Evolutionary conservation across 2,888 invertebrate genomes (phyloP), one percentile per base, ranked within the genome.

Genomic region (Pseudococcus jackbeardsleyi): DNA sequence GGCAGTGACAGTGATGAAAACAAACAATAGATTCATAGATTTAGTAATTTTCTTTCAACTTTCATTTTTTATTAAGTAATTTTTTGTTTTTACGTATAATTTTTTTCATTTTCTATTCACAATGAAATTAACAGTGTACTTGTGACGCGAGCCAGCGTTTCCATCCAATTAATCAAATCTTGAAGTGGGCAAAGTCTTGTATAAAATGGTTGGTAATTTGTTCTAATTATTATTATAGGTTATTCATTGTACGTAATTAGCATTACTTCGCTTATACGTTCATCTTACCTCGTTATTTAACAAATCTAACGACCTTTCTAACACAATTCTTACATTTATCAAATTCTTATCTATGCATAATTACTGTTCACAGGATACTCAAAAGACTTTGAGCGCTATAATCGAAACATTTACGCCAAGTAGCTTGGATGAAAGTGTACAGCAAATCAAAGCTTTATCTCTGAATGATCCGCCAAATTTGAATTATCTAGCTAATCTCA

Each of bases 381-480:
- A 87, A 54, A 87, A 87, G 48, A 87, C 87, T 54, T 54, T 87
- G 46, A 79, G 87, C 77, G 87, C 87, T 48, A 87, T 87, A 46
- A 79, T 87, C 46, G 87, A 87, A 72, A 87, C 87, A 15, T 87
- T 87, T 48, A 87, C 79, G 8, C 87, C 87, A 9, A 87, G 87
- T 82, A 79, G 87, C 46, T 54, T 87, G 48, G 87, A 87, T 17
- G 87, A 87, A 19, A 87, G 87, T 87, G 87, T 87, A 11, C 87
- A 87, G 11, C 87, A 87, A 79, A 87, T 87, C 8, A 87, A 82
- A 87, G 87, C 87, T n/a, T 87, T 87, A 39, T 87, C 87, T 12
- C 46, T 87, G 11, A 87, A 87, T 79, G 87, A 87, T 87, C 87
- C 87, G 42, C 87, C 87, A 22, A 87, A 87, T 50, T 79, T 87